Evolutionary conservation across 2,113 vertebrate species (phyloP).

Genomic region (Myiagra hebetior): DNA sequence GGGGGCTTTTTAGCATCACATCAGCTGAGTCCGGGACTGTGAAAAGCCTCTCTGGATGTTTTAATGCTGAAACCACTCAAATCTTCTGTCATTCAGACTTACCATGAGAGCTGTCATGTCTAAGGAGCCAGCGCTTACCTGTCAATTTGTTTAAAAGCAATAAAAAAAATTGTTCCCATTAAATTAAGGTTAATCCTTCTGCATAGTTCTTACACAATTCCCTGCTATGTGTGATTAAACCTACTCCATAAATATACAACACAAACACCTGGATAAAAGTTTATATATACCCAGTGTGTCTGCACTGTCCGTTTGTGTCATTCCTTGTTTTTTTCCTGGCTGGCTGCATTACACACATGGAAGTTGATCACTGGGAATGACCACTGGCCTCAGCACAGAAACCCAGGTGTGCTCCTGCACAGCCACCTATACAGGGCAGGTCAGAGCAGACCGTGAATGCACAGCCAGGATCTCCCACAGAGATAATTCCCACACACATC

Average conservation of each 20-base stretch:
- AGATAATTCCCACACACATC: neutral
- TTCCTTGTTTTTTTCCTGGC: neutral
- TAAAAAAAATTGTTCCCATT: slow-evolving; percentile 17
- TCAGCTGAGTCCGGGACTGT: neutral
- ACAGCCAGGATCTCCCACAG: neutral
- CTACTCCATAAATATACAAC: neutral
- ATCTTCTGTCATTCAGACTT: slow-evolving; percentile 50
- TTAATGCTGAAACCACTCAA: slow-evolving; percentile 8
- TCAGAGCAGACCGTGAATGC: fast-evolving
- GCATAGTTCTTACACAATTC: neutral
- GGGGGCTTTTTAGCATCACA: neutral
- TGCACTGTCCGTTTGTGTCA: fast-evolving
- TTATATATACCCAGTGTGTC: neutral
- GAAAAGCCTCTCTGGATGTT: neutral
- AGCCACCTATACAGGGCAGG: neutral
- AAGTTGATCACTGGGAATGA: neutral
- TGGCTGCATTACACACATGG: neutral
- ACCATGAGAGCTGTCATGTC: neutral
- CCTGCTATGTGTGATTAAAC: neutral
- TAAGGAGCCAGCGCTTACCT: neutral
- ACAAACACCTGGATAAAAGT: neutral
- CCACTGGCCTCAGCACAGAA: fast-evolving
- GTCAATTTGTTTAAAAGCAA: slow-evolving; percentile 58
- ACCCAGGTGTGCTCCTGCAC: neutral
- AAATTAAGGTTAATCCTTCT: slow-evolving; percentile 48